Evolutionary conservation across 1,140 invertebrate genomes (phyloP).

Genomic region (Luehdorfia chinensis): DNA sequence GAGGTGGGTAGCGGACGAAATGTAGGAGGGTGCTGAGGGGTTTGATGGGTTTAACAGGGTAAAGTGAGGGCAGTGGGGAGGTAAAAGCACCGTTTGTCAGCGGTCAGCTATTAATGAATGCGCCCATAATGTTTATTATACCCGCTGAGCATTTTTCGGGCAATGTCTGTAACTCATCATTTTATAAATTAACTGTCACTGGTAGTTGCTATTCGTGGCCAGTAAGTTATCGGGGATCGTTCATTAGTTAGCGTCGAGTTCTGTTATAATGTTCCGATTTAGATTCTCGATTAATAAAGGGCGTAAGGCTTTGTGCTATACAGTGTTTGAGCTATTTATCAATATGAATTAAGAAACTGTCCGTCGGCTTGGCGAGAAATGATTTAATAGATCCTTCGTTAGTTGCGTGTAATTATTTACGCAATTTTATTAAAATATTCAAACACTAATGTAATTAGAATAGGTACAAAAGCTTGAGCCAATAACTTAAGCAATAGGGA

Average conservation of each 20-base stretch:
- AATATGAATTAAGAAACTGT: slow-evolving; percentile 12
- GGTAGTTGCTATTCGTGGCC: slow-evolving; percentile 28
- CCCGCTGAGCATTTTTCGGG: slow-evolving; percentile 60
- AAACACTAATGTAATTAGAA: too few relatives aligned
- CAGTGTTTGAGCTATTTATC: slow-evolving; percentile 5
- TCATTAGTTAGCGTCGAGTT: slow-evolving; percentile 6
- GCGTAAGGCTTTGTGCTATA: slow-evolving; percentile 9
- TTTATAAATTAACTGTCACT: slow-evolving; percentile 66
- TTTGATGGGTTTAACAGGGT: slow-evolving; percentile 50
- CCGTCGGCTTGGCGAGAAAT: slow-evolving; percentile 1
- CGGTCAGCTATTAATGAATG: slow-evolving; percentile 71
- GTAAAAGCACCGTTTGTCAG: slow-evolving; percentile 61
- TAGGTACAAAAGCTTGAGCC: too few relatives aligned
- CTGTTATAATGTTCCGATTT: slow-evolving; percentile 3
- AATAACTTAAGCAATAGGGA: too few relatives aligned
- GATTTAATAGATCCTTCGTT: slow-evolving; percentile 9
- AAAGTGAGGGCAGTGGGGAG: slow-evolving; percentile 43
- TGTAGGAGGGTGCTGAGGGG: slow-evolving; percentile 39
- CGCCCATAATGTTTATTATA: slow-evolving; percentile 67
- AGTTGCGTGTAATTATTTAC: slow-evolving; percentile 6
- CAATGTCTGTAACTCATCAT: slow-evolving; percentile 61
- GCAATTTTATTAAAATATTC: slow-evolving; percentile 11
- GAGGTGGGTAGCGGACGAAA: slow-evolving; percentile 36
- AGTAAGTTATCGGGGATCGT: slow-evolving; percentile 12
- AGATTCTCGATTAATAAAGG: slow-evolving; percentile 15